Conservation (phyloP, 2,888 invertebrate genomes). For the Oscheius onirici region DNA sequence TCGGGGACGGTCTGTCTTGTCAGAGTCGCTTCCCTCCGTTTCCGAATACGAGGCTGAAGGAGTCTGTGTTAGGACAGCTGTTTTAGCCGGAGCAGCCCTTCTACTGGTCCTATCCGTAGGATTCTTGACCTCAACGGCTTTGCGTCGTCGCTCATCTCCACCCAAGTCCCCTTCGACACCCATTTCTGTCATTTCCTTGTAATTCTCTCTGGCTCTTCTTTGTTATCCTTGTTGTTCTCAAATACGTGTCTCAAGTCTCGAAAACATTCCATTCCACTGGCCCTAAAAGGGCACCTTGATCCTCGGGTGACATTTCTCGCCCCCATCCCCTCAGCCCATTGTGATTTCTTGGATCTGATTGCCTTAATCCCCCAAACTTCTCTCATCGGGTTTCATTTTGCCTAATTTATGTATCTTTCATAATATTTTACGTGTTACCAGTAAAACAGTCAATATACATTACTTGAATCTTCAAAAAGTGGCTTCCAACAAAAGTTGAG, state of each 20-base stretch:
- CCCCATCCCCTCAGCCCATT: conserved; percentile 1
- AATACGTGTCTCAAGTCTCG: conserved; percentile 26
- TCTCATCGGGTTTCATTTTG: conserved; percentile 24
- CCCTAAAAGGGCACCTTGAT: conserved; percentile 26
- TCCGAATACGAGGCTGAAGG: conserved; percentile 4
- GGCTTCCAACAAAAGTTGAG: not conserved
- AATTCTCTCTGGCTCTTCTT: conserved; percentile 12
- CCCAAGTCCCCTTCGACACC: conserved; percentile 25
- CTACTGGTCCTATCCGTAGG: conserved; percentile 23
- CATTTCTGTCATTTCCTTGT: conserved; percentile 30
- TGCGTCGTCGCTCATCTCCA: conserved; percentile 6
- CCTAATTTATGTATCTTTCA: not conserved
- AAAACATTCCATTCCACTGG: conserved; percentile 27
- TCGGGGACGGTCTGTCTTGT: not conserved
- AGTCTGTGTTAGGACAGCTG: conserved; percentile 31
- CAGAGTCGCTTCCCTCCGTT: conserved; percentile 9
- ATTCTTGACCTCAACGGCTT: conserved; percentile 2
- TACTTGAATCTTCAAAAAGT: not conserved
- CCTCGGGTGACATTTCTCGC: conserved; percentile 21
- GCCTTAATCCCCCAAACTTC: conserved; percentile 8
- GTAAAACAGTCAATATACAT: not conserved
- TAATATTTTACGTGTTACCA: not conserved
- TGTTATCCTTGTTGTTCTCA: conserved; percentile 7
- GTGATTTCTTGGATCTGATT: conserved; percentile 25
- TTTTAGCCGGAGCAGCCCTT: conserved; percentile 16